Conservation (phyloP, 2,113 vertebrate genomes). For the Periophthalmodon schlosseri region DNA sequence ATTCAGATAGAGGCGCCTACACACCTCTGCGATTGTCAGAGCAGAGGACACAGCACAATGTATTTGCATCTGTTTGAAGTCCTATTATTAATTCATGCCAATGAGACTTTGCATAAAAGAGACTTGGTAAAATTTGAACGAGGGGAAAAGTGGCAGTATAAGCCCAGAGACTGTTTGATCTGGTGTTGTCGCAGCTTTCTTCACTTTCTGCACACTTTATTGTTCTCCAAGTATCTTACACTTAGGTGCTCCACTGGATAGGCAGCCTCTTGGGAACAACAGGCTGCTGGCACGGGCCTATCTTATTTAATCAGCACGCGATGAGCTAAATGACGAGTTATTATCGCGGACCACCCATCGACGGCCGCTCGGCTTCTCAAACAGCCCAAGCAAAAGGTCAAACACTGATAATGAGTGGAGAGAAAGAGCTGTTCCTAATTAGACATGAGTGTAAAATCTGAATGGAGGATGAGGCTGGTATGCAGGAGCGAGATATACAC, state of each 20-base stretch:
- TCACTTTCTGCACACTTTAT: constrained; percentile 23
- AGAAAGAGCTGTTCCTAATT: constrained; percentile 64
- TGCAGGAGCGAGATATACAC: constrained; percentile 17
- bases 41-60: constrained; percentile 65
- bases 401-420: constrained; percentile 71
- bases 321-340: constrained; percentile 66
- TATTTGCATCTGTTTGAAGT: constrained; percentile 77
- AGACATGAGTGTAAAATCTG: constrained; percentile 61
- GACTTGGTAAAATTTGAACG: constrained; percentile 41
- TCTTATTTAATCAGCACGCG: constrained; percentile 79
- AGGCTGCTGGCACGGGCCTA: constrained; percentile 44
- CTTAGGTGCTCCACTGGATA: constrained; percentile 28
- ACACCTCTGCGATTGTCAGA: constrained; percentile 70
- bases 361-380: constrained; percentile 65
- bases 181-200: constrained; percentile 35
- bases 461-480: constrained; percentile 51
- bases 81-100: constrained; percentile 74
- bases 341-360: constrained; percentile 65
- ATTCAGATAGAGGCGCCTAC: constrained; percentile 55
- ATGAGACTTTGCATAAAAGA: constrained; percentile 60
- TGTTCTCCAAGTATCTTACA: constrained; percentile 43
- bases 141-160: constrained; percentile 24
- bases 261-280: constrained; percentile 41
- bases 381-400: constrained; percentile 73
- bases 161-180: constrained; percentile 52